Base-by-base conservation (phyloP, 1,140 invertebrate species). In the Drosophila serrata region DNA sequence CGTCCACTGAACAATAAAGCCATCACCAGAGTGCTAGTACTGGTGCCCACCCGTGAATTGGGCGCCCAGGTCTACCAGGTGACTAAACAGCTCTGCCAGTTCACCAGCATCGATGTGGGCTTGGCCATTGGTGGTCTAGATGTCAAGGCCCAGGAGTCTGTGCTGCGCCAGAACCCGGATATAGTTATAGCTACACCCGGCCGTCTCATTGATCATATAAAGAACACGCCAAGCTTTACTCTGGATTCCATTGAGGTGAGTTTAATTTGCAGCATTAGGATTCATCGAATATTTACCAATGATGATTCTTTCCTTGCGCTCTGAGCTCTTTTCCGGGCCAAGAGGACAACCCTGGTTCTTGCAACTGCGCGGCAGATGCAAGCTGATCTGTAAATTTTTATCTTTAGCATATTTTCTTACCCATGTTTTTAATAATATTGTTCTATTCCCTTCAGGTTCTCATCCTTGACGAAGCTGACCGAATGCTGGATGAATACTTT, bases 401-500 rank as follows among this genome's bases (percentile, higher is more conserved):
- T 2, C 15, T 3, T 6, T 6, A 29, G n/a, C 2, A n/a, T n/a
- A 1, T 27, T n/a, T 48, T 6, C 2, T 1, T 31, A 39, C 0
- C 5, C 0, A n/a, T 22, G 5, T 33, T 15, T 42, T 1, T 19
- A 27, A 11, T 29, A 24, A 24, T 31, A 1, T 5, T 4, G 5
- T 4, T 43, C 6, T 5, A 19, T 19, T 39, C 12, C 17, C 1
- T 62, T 63, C 49, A 90, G 85, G 81, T 92, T 22, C 81, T 90
- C 43, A 90, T 92, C 81, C 92, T 93, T n/a, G 92, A 93, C 61
- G 92, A 93, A 59, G 92, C 92, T 12, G 92, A 93, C 74, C 86
- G 98, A 81, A 99, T 99, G 98, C 93, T 99, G 79, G 99, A 99
- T 93, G 99, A 99, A 93, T 98, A 98, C 92, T 99, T 99, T 94